phyloP scores from a whole-genome alignment of 2,113 vertebrate genomes.

The Cyprinodon brontotheroides region DNA sequence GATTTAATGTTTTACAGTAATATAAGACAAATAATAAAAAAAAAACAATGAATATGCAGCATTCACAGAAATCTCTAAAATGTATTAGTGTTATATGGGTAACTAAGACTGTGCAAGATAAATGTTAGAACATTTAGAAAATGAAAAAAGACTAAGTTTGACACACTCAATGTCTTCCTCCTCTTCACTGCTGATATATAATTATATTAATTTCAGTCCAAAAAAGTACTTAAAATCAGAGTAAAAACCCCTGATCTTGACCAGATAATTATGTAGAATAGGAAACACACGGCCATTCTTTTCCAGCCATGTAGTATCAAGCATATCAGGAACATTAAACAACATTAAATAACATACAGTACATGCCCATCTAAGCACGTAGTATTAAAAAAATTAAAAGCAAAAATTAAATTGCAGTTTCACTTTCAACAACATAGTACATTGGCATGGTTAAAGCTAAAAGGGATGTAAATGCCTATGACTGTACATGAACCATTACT shows the following conservation, averaged over 20 bases:
- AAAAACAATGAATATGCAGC: background rate
- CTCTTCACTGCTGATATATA: background rate
- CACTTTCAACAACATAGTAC: background rate
- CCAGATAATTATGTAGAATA: background rate
- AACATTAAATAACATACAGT: background rate
- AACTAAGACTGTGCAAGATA: no score
- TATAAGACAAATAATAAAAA: background rate
- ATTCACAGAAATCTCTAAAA: background rate
- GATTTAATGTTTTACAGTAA: background rate
- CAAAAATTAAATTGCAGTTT: background rate
- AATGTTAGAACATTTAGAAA: background rate
- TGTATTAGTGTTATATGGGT: background rate
- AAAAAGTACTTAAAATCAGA: background rate
- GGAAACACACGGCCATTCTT: background rate
- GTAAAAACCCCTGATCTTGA: background rate
- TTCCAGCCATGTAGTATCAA: background rate
- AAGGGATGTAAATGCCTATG: background rate
- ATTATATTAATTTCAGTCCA: background rate
- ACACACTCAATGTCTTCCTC: background rate
- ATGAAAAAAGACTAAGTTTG: background rate
- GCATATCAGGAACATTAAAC: background rate
- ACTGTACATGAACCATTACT: background rate
- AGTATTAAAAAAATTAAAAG: background rate
- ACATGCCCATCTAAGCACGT: background rate
- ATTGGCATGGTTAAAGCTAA: background rate